Conservation (phyloP, 2,113 vertebrate genomes). For the Astatotilapia flaviijosephi region DNA sequence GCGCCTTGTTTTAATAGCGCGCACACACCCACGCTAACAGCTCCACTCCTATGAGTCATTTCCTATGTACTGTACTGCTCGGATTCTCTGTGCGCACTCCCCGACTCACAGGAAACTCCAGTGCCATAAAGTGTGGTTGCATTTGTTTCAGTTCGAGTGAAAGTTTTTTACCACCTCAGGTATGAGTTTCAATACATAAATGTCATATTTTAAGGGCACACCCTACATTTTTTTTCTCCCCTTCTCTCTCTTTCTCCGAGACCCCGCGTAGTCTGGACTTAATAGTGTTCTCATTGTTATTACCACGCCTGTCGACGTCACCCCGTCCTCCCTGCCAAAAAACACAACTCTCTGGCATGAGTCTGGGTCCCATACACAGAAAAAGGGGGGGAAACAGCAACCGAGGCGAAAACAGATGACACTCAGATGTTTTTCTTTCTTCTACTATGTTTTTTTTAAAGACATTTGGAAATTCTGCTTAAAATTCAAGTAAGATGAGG, state of each 20-base stretch:
- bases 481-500: neutral
- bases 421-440: neutral
- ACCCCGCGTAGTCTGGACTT: constrained; percentile 49
- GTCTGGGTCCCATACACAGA: constrained; percentile 37
- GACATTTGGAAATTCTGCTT: neutral
- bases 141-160: neutral
- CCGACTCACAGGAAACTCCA: constrained; percentile 60
- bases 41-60: constrained; percentile 74
- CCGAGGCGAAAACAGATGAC: constrained; percentile 50
- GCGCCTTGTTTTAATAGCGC: constrained; percentile 73
- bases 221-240: neutral
- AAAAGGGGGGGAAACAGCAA: neutral
- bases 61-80: constrained; percentile 68
- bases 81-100: constrained; percentile 44
- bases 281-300: constrained; percentile 70
- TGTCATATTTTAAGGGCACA: neutral
- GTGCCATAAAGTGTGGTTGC: neutral
- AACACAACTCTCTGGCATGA: constrained; percentile 61
- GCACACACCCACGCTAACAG: constrained; percentile 75
- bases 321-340: constrained; percentile 51
- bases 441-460: neutral
- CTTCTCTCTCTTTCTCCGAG: neutral
- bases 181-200: neutral
- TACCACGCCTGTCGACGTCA: constrained; percentile 77
- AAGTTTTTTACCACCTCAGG: constrained; percentile 3